Conservation (phyloP, 2,797 vertebrate genomes). For the Scomberomorus guttatus region DNA sequence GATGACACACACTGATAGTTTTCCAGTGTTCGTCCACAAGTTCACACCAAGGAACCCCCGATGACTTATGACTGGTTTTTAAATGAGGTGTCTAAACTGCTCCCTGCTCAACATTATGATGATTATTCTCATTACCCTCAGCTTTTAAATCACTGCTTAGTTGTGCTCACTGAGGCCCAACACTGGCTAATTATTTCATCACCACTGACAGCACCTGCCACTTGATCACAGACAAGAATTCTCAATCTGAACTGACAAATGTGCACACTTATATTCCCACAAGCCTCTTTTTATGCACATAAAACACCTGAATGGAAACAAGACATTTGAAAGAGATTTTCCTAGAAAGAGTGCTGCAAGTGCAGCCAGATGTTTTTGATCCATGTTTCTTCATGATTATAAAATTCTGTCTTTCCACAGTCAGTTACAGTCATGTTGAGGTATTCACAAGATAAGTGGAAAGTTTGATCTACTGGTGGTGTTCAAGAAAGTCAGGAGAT, state of each 20-base stretch:
- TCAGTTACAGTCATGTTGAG: too few relatives aligned
- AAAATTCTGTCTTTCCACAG: too few relatives aligned
- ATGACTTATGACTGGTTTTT: slow-evolving; percentile 16
- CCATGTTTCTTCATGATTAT: too few relatives aligned
- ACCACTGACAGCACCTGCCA: slow-evolving; percentile 12
- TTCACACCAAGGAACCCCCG: slow-evolving; percentile 11
- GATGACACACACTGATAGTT: slow-evolving; percentile 1
- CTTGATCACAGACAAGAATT: slow-evolving; percentile 6
- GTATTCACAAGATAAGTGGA: too few relatives aligned
- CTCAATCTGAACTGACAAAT: slow-evolving; percentile 13
- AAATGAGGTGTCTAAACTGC: slow-evolving; percentile 24
- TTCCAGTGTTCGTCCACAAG: not conserved
- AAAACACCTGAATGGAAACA: too few relatives aligned
- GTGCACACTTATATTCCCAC: not conserved
- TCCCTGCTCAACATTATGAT: slow-evolving; percentile 1
- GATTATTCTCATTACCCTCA: slow-evolving; percentile 19
- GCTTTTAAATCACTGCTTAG: slow-evolving; percentile 22
- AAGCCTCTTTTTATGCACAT: too few relatives aligned
- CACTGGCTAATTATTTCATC: slow-evolving; percentile 43
- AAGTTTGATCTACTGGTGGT: too few relatives aligned
- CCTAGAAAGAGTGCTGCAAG: too few relatives aligned
- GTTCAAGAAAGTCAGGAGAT: too few relatives aligned
- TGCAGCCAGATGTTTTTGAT: too few relatives aligned
- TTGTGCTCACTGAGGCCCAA: slow-evolving; percentile 6
- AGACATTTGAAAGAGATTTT: too few relatives aligned